Evolutionary conservation across 2,113 vertebrate genomes (phyloP).

Genomic region (Hydrochoerus hydrochaeris): DNA sequence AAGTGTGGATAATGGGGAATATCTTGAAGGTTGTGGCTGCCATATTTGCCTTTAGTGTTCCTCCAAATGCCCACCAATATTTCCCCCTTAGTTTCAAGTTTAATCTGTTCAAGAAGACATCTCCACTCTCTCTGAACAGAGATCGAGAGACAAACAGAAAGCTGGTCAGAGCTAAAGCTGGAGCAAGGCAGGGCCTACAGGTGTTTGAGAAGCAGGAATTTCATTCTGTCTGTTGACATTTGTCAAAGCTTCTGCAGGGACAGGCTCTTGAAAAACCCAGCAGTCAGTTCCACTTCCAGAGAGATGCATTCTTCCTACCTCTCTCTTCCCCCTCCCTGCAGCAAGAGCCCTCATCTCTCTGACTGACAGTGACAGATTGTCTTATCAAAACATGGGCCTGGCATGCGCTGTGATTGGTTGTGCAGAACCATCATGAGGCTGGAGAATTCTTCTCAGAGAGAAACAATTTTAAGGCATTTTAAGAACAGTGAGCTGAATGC

Average conservation of each 20-base stretch:
- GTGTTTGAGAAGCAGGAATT: not conserved
- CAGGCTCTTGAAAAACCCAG: not conserved
- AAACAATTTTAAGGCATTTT: slow-evolving; percentile 76
- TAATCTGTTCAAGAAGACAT: not conserved
- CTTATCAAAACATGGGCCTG: slow-evolving; percentile 43
- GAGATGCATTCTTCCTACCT: rapidly evolving
- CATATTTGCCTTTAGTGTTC: not conserved
- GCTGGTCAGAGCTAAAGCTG: not conserved
- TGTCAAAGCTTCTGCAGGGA: not conserved
- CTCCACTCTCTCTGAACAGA: not conserved
- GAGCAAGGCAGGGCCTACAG: rapidly evolving
- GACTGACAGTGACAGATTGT: slow-evolving; percentile 72
- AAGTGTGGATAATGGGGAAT: not conserved
- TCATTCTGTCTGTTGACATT: not conserved
- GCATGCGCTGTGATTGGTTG: slow-evolving; percentile 30
- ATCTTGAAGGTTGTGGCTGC: not conserved
- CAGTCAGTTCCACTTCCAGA: not conserved
- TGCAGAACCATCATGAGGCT: not conserved
- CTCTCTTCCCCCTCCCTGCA: not conserved
- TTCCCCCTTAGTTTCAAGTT: not conserved
- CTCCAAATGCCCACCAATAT: not conserved
- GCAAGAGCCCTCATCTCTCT: not conserved
- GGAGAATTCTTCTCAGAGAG: slow-evolving; percentile 61
- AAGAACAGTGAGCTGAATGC: slow-evolving; percentile 57
- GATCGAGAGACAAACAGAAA: not conserved